A percentile compares a stretch with the other conserved stretches of the same genome.
phyloP scores from a whole-genome alignment of 2,113 vertebrate genomes.

The Rallus limicola region DNA sequence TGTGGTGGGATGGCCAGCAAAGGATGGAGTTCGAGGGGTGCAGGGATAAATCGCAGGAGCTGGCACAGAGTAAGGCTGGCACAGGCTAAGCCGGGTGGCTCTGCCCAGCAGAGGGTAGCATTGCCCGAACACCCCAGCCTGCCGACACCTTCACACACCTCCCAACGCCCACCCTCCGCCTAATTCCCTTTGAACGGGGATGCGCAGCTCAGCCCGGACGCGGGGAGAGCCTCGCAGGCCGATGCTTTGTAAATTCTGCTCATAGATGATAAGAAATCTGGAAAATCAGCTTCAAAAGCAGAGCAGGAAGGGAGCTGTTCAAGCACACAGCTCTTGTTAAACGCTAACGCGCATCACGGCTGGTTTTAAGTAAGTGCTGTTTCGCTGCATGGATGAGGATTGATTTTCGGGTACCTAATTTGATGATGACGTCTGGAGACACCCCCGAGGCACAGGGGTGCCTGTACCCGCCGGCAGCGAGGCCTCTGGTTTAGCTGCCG shows the following conservation, averaged over 20 bases:
- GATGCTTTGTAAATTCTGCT: not conserved
- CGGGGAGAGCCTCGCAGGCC: not conserved
- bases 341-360: not conserved
- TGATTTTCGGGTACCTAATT: not conserved
- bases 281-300: not conserved
- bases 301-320: not conserved
- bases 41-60: not conserved
- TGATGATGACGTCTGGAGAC: not conserved
- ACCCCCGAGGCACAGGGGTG: not conserved
- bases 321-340: not conserved
- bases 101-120: conserved; percentile 62
- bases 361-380: not conserved
- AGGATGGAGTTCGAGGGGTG: not conserved
- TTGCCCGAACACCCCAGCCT: not conserved
- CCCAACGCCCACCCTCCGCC: not conserved
- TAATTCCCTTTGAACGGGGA: not conserved
- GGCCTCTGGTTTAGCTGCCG: not conserved
- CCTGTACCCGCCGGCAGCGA: not conserved
- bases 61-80: not conserved
- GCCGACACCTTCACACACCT: not conserved
- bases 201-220: not conserved
- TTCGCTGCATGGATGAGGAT: not conserved
- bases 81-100: not conserved
- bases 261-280: not conserved
- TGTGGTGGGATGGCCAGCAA: not conserved